Conservation (phyloP, 2,888 invertebrate species). For the Cosmopolites sordidus region DNA sequence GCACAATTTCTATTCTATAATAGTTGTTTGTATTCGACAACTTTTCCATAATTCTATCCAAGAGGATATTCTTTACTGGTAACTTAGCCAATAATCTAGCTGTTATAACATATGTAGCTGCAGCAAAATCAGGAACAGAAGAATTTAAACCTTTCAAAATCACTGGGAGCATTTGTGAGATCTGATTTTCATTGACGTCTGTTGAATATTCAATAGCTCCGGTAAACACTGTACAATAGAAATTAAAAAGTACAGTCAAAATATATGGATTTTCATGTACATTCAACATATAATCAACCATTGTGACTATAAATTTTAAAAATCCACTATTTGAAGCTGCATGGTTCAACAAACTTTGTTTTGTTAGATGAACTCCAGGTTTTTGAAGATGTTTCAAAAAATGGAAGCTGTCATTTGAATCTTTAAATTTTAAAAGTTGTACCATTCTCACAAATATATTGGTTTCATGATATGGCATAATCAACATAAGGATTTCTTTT, state of each 20-base stretch:
- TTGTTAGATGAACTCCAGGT: slow-evolving; percentile 68
- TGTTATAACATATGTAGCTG: slow-evolving; percentile 69
- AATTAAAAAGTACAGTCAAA: slow-evolving; percentile 70
- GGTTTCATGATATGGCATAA: slow-evolving; percentile 91
- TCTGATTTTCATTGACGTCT: slow-evolving; percentile 54
- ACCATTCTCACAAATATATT: slow-evolving; percentile 80
- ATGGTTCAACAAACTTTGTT: slow-evolving; percentile 67
- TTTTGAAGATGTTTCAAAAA: slow-evolving; percentile 74
- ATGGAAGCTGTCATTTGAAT: slow-evolving; percentile 62
- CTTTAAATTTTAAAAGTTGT: slow-evolving; percentile 67
- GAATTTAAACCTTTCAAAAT: slow-evolving; percentile 69
- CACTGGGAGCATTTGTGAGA: slow-evolving; percentile 66
- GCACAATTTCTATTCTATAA: slow-evolving; percentile 60
- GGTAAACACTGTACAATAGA: slow-evolving; percentile 72
- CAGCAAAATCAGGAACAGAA: slow-evolving; percentile 63
- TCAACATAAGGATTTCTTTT: slow-evolving; percentile 71
- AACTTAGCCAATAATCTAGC: slow-evolving; percentile 66
- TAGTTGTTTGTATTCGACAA: slow-evolving; percentile 51
- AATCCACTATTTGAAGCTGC: slow-evolving; percentile 62
- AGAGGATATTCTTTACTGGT: slow-evolving; percentile 54
- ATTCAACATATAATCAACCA: slow-evolving; percentile 56
- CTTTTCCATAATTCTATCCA: slow-evolving; percentile 59
- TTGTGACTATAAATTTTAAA: slow-evolving; percentile 59
- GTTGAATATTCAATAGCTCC: slow-evolving; percentile 62
- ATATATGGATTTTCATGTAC: slow-evolving; percentile 57